Percentiles rank a stretch among this genome's conserved stretches.
Conservation (phyloP, 2,888 invertebrate species). For the Operophtera brumata region DNA sequence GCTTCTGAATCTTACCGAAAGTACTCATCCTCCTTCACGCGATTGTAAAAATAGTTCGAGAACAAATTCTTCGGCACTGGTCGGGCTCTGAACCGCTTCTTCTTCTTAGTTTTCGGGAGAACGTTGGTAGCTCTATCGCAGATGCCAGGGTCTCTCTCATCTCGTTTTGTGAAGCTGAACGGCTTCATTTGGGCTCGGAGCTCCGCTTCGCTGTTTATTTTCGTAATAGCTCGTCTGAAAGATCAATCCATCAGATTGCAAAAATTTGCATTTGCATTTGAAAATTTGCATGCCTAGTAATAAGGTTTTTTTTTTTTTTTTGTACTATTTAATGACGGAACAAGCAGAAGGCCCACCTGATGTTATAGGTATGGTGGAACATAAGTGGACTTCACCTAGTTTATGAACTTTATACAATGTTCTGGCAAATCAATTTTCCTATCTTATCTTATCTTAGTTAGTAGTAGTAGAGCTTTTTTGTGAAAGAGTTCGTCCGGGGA, state of each 20-base stretch:
- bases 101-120: conserved; percentile 66
- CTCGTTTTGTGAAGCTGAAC: conserved; percentile 82
- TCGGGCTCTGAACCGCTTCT: conserved; percentile 82
- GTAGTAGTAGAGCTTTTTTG: too few species aligned
- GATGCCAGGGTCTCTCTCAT: conserved; percentile 73
- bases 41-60: conserved; percentile 85
- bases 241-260: neutral
- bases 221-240: conserved; percentile 78
- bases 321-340: too few species aligned
- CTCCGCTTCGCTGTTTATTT: conserved; percentile 82
- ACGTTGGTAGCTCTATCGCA: conserved; percentile 60
- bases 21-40: conserved; percentile 86
- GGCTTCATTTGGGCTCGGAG: conserved; percentile 84
- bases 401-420: too few species aligned
- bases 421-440: too few species aligned
- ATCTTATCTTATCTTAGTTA: too few species aligned
- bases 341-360: too few species aligned
- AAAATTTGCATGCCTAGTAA: too few species aligned
- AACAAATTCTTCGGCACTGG: conserved; percentile 86
- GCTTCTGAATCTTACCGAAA: conserved; percentile 82
- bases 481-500: too few species aligned
- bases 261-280: too few species aligned
- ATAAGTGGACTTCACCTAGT: too few species aligned
- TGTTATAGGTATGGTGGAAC: too few species aligned
- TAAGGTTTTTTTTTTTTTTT: too few species aligned